A percentile compares a stretch with the other conserved stretches of the same genome.
These are phyloP conservation scores for Alviniconcha strummeri DNA, from an alignment of 2,888 invertebrate species.

Conservation along the genomic window DNA sequence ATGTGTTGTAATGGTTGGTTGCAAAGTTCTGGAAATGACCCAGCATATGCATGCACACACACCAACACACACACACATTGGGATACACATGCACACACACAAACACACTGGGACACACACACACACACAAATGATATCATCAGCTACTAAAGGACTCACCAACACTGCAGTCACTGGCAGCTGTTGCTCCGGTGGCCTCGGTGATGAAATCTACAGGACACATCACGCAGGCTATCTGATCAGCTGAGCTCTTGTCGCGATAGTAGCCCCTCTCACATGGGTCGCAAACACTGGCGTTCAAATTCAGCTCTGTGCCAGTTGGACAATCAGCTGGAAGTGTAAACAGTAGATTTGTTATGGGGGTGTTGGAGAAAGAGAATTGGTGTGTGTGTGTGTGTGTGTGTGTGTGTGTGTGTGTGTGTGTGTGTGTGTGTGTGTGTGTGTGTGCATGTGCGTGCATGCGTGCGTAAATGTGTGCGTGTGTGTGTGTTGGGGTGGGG, in stretches of 20 bases:
- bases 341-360: no score
- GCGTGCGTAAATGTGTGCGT: no score
- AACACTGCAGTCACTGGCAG: conserved; percentile 12
- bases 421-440: no score
- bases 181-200: background rate
- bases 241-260: conserved; percentile 39
- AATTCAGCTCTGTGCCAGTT: conserved; percentile 76
- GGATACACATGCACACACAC: no score
- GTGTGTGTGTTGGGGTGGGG: no score
- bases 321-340: conserved; percentile 49
- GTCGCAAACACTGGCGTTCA: conserved; percentile 79
- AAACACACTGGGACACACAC: background rate
- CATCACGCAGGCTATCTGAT: conserved; percentile 2
- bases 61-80: no score
- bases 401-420: no score
- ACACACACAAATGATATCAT: background rate
- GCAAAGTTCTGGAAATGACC: conserved; percentile 87
- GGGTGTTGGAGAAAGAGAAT: no score
- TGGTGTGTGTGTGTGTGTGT: no score
- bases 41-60: conserved; percentile 77
- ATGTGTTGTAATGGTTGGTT: conserved; percentile 83
- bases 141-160: background rate
- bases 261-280: conserved; percentile 79
- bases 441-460: no score
- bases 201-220: background rate